Base-by-base conservation (phyloP, 1,140 invertebrate genomes). In the Ruditapes philippinarum region DNA sequence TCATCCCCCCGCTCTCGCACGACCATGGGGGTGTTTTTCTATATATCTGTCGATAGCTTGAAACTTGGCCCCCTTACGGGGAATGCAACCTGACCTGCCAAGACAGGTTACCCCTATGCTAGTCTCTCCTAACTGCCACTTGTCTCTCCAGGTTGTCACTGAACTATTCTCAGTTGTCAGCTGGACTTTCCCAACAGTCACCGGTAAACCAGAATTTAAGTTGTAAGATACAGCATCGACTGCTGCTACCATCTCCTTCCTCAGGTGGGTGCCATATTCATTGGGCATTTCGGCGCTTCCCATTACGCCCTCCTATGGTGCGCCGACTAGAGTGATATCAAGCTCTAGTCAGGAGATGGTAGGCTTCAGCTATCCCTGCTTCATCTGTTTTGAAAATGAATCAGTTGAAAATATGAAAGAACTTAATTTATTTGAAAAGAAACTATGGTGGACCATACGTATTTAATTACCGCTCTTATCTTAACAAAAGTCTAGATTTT, bases 141-240 rank as follows among this genome's bases (percentile, higher is more conserved):
- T 68, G 57, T 83, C 81, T 83, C 79, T 60, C 49, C 54, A 62
- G 11, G 79, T 17, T 81, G 79, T 81, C 79, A 81, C 79, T 81
- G 79, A n/a, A n/a, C 79, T 81, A 28, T 81, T 81, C 79, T 9
- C 79, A 81, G 79, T 81, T 81, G 54, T 81, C 54, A 81, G 68
- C 31, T 73, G 68, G 68, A 36, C 68, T 73, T 70, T 73, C 68
- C 68, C 68, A 73, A 73, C 68, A 57, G 49, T 81, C 79, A 81
- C 49, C n/a, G 54, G 40, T 11, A 60, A 33, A 14, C 40, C 40
- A 49, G 22, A 79, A 79, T 19, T n/a, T 79, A 49, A 79, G 74
- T 45, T 79, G 40, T 49, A 45, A 49, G 33, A 76, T 76, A 76
- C 73, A 76, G 73, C 33, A 36, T 25, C 19, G 73, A 40, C 2